Evolutionary conservation across 2,888 invertebrate genomes (phyloP).

Genomic region (Coenonympha arcania): DNA sequence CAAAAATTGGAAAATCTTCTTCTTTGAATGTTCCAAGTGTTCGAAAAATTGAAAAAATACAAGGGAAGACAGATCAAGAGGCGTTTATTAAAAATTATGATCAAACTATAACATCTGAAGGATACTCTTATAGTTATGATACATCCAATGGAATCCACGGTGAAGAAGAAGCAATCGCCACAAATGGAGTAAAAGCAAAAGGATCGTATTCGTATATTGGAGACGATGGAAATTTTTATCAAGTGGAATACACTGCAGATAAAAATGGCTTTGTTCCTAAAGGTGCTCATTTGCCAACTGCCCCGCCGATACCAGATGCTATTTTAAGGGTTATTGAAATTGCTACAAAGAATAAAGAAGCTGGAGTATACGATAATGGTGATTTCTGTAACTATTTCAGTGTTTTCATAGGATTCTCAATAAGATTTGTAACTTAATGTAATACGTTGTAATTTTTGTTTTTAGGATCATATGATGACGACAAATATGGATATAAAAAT

Average conservation of each 20-base stretch:
- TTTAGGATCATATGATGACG: conserved; percentile 55
- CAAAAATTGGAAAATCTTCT: background rate
- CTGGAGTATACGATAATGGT: conserved; percentile 56
- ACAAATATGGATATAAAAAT: conserved; percentile 53
- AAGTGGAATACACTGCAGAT: conserved; percentile 54
- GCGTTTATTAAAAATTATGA: conserved; percentile 51
- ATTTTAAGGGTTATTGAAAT: conserved; percentile 54
- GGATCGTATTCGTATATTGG: conserved; percentile 59
- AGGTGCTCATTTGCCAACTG: conserved; percentile 62
- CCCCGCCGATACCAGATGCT: conserved; percentile 57
- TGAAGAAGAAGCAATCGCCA: conserved; percentile 52
- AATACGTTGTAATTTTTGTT: conserved; percentile 8
- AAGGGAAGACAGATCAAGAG: conserved; percentile 44
- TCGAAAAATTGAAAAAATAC: conserved; percentile 37
- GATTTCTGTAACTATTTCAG: conserved; percentile 18
- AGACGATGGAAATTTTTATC: conserved; percentile 59
- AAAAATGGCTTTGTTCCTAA: conserved; percentile 57
- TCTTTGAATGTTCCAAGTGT: background rate
- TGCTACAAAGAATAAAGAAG: conserved; percentile 42
- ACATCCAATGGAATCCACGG: conserved; percentile 62
- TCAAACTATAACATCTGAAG: conserved; percentile 44
- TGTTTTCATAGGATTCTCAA: background rate
- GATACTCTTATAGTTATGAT: conserved; percentile 52
- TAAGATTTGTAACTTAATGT: background rate
- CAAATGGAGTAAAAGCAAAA: conserved; percentile 49